A percentile compares a stretch with the other conserved stretches of the same genome.
phyloP scores from a whole-genome alignment of 2,797 vertebrate genomes.

The Pseudotriccus pelzelni region DNA sequence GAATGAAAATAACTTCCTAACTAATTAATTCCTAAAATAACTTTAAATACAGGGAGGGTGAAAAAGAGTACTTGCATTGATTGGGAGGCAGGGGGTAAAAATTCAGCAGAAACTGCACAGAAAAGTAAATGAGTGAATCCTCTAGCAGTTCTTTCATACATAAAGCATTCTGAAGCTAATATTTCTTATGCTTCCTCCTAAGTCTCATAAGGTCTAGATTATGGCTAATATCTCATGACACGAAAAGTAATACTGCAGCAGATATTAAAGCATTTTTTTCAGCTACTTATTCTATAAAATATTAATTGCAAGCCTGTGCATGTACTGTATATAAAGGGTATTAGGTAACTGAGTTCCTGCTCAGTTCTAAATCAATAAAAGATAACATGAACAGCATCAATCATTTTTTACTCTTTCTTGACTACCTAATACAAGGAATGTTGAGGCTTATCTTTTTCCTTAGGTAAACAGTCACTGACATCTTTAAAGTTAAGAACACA shows the following conservation, averaged over 20 bases:
- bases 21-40: conserved; percentile 8
- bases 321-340: conserved; percentile 75
- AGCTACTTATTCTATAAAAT: conserved; percentile 88
- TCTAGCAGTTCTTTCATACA: conserved; percentile 67
- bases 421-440: conserved; percentile 54
- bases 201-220: conserved; percentile 74
- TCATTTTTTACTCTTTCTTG: conserved; percentile 71
- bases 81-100: not conserved
- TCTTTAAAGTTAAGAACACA: not conserved
- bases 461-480: conserved; percentile 44
- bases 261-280: conserved; percentile 82
- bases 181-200: conserved; percentile 71
- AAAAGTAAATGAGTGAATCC: conserved; percentile 44
- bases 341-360: conserved; percentile 82
- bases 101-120: conserved; percentile 14
- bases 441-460: conserved; percentile 8
- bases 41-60: not conserved
- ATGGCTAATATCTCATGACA: conserved; percentile 79
- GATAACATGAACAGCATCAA: conserved; percentile 78
- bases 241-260: conserved; percentile 79
- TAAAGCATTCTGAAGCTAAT: conserved; percentile 68
- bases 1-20: not conserved
- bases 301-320: conserved; percentile 81
- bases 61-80: not conserved
- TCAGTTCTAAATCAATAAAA: conserved; percentile 84